Conservation (phyloP, 1,140 invertebrate genomes). For the Reticulitermes speratus region DNA sequence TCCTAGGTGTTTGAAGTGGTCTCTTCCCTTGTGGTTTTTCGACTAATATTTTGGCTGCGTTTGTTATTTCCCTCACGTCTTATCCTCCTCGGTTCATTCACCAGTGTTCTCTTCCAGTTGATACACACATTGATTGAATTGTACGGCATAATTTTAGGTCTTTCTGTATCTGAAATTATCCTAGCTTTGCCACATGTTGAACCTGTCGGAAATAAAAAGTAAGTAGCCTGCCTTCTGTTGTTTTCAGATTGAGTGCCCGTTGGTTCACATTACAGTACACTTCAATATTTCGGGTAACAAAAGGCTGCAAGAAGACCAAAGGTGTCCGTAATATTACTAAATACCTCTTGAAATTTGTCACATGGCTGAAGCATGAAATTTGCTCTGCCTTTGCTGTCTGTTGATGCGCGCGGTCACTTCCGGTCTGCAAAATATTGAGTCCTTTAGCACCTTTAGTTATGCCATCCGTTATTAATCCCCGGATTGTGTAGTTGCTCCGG, state of each 20-base stretch:
- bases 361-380: not conserved
- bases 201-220: not conserved
- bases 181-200: not conserved
- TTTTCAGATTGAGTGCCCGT: not conserved
- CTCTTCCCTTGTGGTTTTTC: no score
- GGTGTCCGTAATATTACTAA: conserved; percentile 9
- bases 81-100: no score
- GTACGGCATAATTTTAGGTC: not conserved
- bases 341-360: not conserved
- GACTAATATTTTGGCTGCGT: no score
- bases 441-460: not conserved
- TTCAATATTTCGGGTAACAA: not conserved
- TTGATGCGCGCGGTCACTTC: conserved; percentile 7
- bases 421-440: conserved; percentile 11
- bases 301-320: not conserved
- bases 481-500: not conserved
- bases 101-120: no score
- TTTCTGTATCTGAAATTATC: not conserved
- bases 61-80: no score
- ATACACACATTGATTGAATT: no score
- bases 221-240: not conserved
- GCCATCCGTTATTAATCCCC: not conserved
- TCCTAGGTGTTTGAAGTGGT: no score
- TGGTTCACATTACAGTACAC: not conserved
- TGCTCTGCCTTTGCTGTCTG: not conserved